A percentile compares a stretch with the other conserved stretches of the same genome.
These are phyloP conservation scores for Cathartes aura DNA, from an alignment of 2,113 vertebrate genomes.

Conservation along the genomic window DNA sequence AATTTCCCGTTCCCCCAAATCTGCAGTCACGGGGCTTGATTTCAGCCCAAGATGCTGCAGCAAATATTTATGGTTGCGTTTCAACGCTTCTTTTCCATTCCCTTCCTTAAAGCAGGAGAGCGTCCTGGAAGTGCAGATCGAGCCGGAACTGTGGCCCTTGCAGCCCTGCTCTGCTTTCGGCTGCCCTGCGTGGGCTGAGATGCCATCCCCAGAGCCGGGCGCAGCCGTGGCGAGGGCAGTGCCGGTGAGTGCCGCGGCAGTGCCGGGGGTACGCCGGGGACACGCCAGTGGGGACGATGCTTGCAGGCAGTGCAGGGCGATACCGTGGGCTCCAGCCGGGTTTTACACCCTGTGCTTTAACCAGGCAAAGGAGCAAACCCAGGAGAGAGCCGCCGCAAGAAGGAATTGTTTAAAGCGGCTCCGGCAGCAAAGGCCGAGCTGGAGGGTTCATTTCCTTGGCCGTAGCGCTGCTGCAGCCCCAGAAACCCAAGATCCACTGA, in stretches of 20 bases:
- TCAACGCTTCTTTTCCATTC: not conserved
- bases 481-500: constrained; percentile 26
- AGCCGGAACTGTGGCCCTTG: not conserved
- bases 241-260: not conserved
- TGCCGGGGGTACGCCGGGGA: not conserved
- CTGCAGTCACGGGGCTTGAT: not conserved
- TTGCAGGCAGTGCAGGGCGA: fast-evolving
- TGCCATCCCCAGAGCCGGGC: not conserved
- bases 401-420: not conserved
- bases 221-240: not conserved
- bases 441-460: constrained; percentile 37
- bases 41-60: not conserved
- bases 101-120: not conserved
- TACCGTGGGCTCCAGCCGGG: fast-evolving
- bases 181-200: not conserved
- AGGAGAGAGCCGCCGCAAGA: not conserved
- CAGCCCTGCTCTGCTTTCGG: not conserved
- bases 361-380: not conserved
- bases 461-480: not conserved
- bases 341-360: not conserved
- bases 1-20: not conserved
- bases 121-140: fast-evolving
- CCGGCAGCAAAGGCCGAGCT: not conserved
- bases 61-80: not conserved
- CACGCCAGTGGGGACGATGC: fast-evolving